Conservation (phyloP, 2,113 vertebrate species). For the Dasyprocta punctata region DNA sequence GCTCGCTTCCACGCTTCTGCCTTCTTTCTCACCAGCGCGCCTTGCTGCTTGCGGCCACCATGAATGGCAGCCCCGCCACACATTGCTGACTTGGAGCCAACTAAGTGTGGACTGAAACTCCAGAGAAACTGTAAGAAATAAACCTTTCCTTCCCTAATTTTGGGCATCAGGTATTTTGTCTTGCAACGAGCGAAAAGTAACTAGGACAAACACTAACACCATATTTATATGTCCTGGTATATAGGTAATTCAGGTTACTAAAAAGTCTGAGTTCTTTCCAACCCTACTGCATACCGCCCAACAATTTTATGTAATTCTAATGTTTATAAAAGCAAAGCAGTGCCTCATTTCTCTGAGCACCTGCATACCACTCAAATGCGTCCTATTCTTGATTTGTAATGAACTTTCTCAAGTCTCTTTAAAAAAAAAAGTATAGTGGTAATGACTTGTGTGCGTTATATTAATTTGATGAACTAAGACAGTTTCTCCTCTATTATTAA, state of each 20-base stretch:
- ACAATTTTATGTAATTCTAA: background rate
- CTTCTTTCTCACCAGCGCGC: too few species aligned
- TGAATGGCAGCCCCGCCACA: too few species aligned
- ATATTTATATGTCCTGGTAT: background rate
- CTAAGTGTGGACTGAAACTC: too few species aligned
- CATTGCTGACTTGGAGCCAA: too few species aligned
- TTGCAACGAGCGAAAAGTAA: too few species aligned
- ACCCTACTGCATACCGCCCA: background rate
- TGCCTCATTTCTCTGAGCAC: background rate
- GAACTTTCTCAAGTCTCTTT: background rate
- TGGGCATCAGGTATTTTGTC: too few species aligned
- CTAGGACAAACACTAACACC: too few species aligned
- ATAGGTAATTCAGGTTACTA: conserved; percentile 11
- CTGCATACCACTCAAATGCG: background rate
- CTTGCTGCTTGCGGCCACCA: too few species aligned
- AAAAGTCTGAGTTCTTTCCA: conserved; percentile 17
- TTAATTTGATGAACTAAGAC: background rate
- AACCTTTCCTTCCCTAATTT: too few species aligned
- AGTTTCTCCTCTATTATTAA: background rate
- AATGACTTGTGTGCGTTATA: background rate
- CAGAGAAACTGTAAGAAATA: too few species aligned
- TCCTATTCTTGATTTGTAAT: background rate
- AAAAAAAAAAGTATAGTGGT: background rate
- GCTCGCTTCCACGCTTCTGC: too few species aligned
- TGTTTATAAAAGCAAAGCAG: background rate